Evolutionary conservation across 2,888 invertebrate species (phyloP), one percentile per base, ranked within the genome.

Genomic region (Orthosia gothica): DNA sequence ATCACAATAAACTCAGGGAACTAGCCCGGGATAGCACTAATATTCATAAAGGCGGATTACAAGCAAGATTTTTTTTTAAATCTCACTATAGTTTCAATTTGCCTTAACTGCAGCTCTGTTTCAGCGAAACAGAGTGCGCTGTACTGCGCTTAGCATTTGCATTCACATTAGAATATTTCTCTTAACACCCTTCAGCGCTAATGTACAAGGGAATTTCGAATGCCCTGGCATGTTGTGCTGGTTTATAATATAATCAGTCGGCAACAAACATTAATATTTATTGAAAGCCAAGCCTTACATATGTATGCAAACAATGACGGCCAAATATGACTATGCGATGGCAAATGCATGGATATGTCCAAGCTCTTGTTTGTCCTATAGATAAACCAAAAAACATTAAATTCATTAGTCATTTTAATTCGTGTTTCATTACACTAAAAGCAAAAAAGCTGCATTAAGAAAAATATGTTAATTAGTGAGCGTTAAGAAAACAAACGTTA

Each of bases 111-210:
- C 86, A 85, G 74, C 74, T 75, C 75, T 79, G 86, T 85, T 84
- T 58, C 82, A 77, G 66, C 54, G 85, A 83, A 88, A 81, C 83
- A 79, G 81, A 81, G 84, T 82, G 84, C 87, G 85, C 89, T 91
- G 88, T 90, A 88, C 70, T 89, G 89, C 90, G 89, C 90, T 70
- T 87, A 85, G 74, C 83, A 92, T 92, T 92, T 91, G 89, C 91
- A 90, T 91, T 85, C 89, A 89, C 90, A 91, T 92, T 92, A 90
- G 87, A 91, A 91, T 91, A 91, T 88, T 89, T 87, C 87, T 88
- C 86, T 88, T 87, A 87, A 87, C 89, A 87, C 83, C 78, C 85
- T 83, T 81, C 78, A 81, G 77, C 57, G 59, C 57, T 79, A 84
- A 79, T 76, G 73, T 67, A 74, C 76, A 70, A 70, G 62, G 77